Evolutionary conservation across 2,888 invertebrate species (phyloP).

Genomic region (Parascotia fuliginaria): DNA sequence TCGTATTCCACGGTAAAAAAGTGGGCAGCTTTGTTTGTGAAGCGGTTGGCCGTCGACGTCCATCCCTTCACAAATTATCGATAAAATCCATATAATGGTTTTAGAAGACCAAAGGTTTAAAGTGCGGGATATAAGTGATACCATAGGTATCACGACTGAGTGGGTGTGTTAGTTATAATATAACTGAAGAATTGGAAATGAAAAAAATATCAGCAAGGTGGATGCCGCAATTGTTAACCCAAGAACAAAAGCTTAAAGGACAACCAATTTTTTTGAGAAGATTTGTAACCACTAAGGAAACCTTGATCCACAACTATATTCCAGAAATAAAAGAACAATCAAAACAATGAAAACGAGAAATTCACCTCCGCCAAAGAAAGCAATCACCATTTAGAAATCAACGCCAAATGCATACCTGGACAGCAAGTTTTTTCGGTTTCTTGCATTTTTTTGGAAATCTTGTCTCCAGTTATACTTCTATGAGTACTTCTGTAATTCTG

Average conservation of each 20-base stretch:
- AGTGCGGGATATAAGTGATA: neutral
- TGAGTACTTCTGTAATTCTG: too few species aligned
- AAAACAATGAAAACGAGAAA: conserved; percentile 3
- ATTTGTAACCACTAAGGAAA: conserved; percentile 34
- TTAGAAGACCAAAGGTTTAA: neutral
- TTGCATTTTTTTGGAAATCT: too few species aligned
- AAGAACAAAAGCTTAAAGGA: conserved; percentile 4
- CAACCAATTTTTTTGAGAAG: neutral
- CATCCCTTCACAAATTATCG: neutral
- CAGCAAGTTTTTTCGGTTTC: too few species aligned
- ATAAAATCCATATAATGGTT: neutral
- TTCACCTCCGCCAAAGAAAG: conserved; percentile 24
- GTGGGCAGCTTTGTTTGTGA: neutral
- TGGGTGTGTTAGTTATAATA: conserved; percentile 19
- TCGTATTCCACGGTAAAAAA: neutral
- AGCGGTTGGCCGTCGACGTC: neutral
- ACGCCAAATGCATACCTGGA: too few species aligned
- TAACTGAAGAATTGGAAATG: conserved; percentile 34
- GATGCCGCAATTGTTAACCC: conserved; percentile 43
- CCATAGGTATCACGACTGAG: neutral
- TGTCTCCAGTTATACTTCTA: too few species aligned
- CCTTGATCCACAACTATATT: conserved; percentile 48
- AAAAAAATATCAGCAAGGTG: conserved; percentile 43
- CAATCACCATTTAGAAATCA: too few species aligned
- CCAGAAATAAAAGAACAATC: conserved; percentile 34